Evolutionary conservation across 2,888 invertebrate genomes (phyloP), one percentile per base, ranked within the genome.

Genomic region (Drosophila putrida): DNA sequence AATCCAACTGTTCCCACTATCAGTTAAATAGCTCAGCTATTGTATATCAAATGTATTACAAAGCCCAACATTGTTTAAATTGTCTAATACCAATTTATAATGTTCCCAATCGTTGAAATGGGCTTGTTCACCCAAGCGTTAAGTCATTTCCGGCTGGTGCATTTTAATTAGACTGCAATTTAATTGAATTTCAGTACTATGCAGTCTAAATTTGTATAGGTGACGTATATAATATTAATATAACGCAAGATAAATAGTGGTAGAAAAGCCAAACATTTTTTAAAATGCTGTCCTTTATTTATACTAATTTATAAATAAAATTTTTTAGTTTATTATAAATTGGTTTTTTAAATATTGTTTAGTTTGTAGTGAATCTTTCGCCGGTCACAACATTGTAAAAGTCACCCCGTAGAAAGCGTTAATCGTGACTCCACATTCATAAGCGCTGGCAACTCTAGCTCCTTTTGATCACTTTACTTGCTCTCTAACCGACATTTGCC

Each of bases 121-220:
- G 41, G 13, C 8, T 6, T 53, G 43, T 15, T 15, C 27, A 61
- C 6, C 46, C 49, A 63, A 63, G 63, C 61, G 61, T 63, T 39
- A 47, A 71, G 15, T 59, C 27, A 71, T 75, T 70, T 65, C 51
- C 71, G 54, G 27, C 20, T 9, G 11, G 43, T 72, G 59, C 73
- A 51, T 31, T 62, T 51, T n/a, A 41, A 27, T 54, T 47, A 15
- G 8, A 49, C 2, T 8, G 41, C 47, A 53, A 27, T 49, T 53
- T 4, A n/a, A 44, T 55, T 57, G 27, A 33, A 43, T 38, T 10
- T 36, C 8, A 11, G 28, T 25, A 28, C 1, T 9, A 0, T 20
- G 5, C 20, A 54, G 28, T 44, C 49, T 6, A 10, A 54, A 10
- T 9, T 9, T 1, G 11, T n/a, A 6, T 15, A 38, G 20, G 2